Evolutionary conservation across 1,140 invertebrate species (phyloP), one percentile per base, ranked within the genome.

Genomic region (Trichonephila clavipes): DNA sequence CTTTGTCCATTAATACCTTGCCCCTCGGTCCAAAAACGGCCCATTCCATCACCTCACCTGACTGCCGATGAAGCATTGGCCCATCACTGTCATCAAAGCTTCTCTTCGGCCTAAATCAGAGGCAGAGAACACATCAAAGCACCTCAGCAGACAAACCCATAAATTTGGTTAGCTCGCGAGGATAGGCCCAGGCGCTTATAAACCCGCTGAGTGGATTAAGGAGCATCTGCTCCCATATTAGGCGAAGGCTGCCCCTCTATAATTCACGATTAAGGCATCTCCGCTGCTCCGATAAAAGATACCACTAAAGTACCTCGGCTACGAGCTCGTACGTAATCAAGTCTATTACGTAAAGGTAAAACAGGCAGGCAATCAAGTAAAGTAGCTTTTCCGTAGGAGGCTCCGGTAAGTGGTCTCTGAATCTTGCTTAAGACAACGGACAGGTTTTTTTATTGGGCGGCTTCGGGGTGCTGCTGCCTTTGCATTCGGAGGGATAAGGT

Each of bases 361-460:
- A 90, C 89, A 90, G 89, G 89, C 89, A 90, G 18, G 89, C 89
- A 90, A 90, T 90, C 89, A 90, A 82, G 69, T 81, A 90, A 90
- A 90, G 89, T 90, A 90, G 89, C 89, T 82, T 62, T 59, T 59
- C 88, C 24, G 34, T 28, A 7, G 72, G 69, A 69, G 40, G 87
- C 34, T 40, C 64, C 24, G 34, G 85, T 88, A 88, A 88, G 87
- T 90, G 72, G n/a, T 24, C 51, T 61, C 44, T 90, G 89, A 90
- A 90, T 90, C 89, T 90, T 90, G 89, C 89, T 90, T 90, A 90
- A 82, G 89, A 62, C 69, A 89, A 87, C 85, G 85, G 85, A 62
- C 28, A 40, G 28, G 18, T 21, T 85, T 85, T 85, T 85, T 85
- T 85, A 85, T 85, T 85, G 83, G 83, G 34, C 83, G 72, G 72